Evolutionary conservation across 1,140 invertebrate species (phyloP), one percentile per base, ranked within the genome.

Genomic region (Brachionus sp.): DNA sequence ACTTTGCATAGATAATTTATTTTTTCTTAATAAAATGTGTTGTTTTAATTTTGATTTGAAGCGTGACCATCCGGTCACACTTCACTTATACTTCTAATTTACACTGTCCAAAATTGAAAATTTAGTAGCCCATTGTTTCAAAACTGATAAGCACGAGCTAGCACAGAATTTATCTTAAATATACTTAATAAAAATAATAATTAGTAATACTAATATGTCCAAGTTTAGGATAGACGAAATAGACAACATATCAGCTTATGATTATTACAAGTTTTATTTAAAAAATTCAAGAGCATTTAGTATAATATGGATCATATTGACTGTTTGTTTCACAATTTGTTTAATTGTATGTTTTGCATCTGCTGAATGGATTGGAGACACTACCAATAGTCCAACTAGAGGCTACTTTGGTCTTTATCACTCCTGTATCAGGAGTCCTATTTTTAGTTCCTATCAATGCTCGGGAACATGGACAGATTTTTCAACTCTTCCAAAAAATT

Each of bases 251-350:
- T 80, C 77, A 39, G 77, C 77, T 57, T 80, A 64, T 29, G 62
- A 80, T 50, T 85, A 88, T 39, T 87, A 88, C 84, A 85, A 84
- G 12, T 96, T 94, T 89, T 98, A 97, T 89, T 93, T 96, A 53
- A 91, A 95, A 86, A 97, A 98, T 91, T 95, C 94, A 64, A 95
- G 96, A 82, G 95, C 96, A 46, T 95, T 98, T 78, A 95, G 95
- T 50, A 95, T 98, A 16, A 90, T 98, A 62, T 98, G 97, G 97
- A 95, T 93, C 23, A 94, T 98, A 85, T 97, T 98, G 88, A 90
- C 94, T 77, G 94, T 97, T 86, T 98, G 96, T 89, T 98, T 95
- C 88, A 94, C 95, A 70, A 97, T 98, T 85, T 96, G 98, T 86
- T 93, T 93, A 80, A 92, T 96, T 82, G 95, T 98, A 16, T 93